Evolutionary conservation across 2,888 invertebrate genomes (phyloP).

Genomic region (Eubasilissa splendida): DNA sequence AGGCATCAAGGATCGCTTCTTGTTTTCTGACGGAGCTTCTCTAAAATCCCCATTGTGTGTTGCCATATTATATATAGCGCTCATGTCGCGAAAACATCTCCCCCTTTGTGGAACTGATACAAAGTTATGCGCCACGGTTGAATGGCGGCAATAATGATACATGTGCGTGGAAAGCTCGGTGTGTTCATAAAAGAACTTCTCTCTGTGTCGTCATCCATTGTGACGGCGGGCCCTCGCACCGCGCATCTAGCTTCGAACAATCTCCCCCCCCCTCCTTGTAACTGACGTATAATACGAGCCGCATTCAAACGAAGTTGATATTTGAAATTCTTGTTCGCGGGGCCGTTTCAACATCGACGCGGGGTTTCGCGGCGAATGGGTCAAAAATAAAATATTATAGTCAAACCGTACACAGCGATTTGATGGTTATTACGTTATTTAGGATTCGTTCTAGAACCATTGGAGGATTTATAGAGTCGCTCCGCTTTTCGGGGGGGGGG

Average conservation of each 20-base stretch:
- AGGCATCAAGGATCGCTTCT: conserved; percentile 48
- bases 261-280: conserved; percentile 5
- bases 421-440: too few relatives aligned
- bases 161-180: conserved; percentile 18
- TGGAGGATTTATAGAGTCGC: too few relatives aligned
- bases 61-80: conserved; percentile 38
- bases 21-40: conserved; percentile 44
- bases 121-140: conserved; percentile 40
- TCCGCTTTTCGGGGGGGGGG: too few relatives aligned
- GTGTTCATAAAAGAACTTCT: conserved; percentile 27
- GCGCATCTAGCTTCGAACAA: background rate
- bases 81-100: conserved; percentile 40
- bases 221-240: conserved; percentile 1
- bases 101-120: conserved; percentile 47
- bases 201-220: conserved; percentile 21
- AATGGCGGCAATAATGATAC: conserved; percentile 34
- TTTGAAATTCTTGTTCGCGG: background rate
- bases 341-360: too few relatives aligned
- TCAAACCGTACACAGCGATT: too few relatives aligned
- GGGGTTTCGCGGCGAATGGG: too few relatives aligned
- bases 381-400: too few relatives aligned
- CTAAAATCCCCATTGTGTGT: conserved; percentile 40
- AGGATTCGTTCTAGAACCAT: too few relatives aligned
- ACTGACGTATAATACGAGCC: background rate
- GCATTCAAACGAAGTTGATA: conserved; percentile 7